Base-by-base conservation (phyloP, 2,797 vertebrate species). In the Gymnocypris eckloni region DNA sequence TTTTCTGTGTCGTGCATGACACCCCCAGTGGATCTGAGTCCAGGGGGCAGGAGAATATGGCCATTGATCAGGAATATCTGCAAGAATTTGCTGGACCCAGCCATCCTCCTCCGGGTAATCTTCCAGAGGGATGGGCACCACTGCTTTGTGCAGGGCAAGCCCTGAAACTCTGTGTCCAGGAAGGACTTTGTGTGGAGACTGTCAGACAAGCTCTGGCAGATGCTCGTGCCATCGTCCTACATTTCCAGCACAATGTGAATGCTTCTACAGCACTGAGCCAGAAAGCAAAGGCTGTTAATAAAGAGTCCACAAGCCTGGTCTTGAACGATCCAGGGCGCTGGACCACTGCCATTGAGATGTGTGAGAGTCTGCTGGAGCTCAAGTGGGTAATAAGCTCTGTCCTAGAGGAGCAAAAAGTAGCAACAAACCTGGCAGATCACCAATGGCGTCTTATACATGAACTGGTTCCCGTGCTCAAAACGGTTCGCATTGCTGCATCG, bases 371-470 rank as follows among this genome's bases (percentile, higher is more conserved):
- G 18, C 43, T 95, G 28, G 93, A 95, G 39, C 89, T 94, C 2
- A 94, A 94, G 79, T 94, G 94, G 94, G 93, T 94, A 22, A 86
- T 94, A 82, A 92, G 93, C 88, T 91, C 93, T 0, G 90, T 94
- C 10, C 70, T 95, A 85, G 94, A 95, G 33, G 93, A 94, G 28
- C 91, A 91, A 15, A 92, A 91, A 56, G 92, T 76, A 0, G 86
- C 90, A 3, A 86, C 87, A 28, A 92, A 92, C 67, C 37, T 95
- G 84, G 92, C 94, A 0, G 93, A 94, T 25, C 91, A 92, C 79
- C 94, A 95, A 86, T 95, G 94, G 94, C 93, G 94, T 67, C 92
- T 95, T 66, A 41, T 95, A 59, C 94, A 94, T 52, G 94, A 95
- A n/a, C 79, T 95, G 56, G 90, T 94, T 2, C 89, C 92, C 0